phyloP scores from a whole-genome alignment of 2,113 vertebrate species.

The Pipra filicauda region DNA sequence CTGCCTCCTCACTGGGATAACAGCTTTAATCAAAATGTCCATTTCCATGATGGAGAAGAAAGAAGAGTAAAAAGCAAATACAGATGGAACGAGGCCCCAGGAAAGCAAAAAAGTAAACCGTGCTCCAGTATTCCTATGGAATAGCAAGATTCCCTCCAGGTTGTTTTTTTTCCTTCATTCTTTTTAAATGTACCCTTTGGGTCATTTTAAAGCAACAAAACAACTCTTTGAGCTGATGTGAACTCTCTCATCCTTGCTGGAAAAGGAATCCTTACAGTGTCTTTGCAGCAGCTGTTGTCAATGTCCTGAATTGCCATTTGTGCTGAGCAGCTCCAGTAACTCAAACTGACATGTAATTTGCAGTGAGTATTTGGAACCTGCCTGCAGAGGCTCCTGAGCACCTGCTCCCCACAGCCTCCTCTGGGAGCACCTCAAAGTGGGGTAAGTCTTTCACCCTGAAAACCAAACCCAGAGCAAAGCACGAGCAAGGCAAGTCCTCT shows the following conservation, averaged over 20 bases:
- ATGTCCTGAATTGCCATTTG: neutral
- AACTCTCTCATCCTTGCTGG: neutral
- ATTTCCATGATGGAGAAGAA: neutral
- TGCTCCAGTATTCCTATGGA: neutral
- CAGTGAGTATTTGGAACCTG: neutral
- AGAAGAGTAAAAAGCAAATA: neutral
- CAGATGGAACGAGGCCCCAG: neutral
- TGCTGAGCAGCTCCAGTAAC: neutral
- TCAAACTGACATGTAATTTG: neutral
- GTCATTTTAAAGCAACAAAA: neutral
- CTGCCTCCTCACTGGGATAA: neutral
- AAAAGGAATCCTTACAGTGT: neutral
- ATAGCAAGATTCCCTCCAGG: neutral
- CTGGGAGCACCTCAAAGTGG: neutral
- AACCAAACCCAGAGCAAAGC: neutral
- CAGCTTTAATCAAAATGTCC: constrained; percentile 16
- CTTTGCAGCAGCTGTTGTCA: neutral
- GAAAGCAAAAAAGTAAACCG: neutral
- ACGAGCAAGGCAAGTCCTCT: neutral
- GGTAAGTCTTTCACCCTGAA: neutral
- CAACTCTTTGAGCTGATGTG: neutral
- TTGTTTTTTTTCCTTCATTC: neutral
- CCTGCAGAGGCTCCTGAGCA: neutral
- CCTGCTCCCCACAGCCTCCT: neutral
- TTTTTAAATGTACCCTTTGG: neutral